phyloP scores from a whole-genome alignment of 2,888 invertebrate genomes.

The Epirrhoe tristata region DNA sequence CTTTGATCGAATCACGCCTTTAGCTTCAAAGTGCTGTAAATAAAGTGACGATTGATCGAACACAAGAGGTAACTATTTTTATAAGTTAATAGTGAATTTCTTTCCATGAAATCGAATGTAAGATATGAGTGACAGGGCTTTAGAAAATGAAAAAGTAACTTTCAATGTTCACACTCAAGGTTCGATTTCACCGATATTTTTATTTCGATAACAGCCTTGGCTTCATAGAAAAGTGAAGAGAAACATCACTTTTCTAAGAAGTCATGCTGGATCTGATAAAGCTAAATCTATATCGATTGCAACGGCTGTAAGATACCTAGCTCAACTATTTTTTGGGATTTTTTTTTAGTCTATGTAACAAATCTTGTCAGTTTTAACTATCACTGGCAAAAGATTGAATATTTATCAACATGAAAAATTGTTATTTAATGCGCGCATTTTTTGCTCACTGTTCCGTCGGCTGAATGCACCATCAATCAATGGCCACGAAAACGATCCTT shows the following conservation, averaged over 20 bases:
- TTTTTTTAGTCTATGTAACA: not conserved
- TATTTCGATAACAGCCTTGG: too few relatives aligned
- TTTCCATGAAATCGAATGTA: not conserved
- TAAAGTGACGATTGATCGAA: constrained; percentile 42
- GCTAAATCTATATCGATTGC: too few relatives aligned
- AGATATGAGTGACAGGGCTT: not conserved
- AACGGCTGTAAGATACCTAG: too few relatives aligned
- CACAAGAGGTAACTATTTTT: constrained; percentile 32
- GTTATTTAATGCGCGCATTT: constrained; percentile 68
- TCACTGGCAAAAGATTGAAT: constrained; percentile 38
- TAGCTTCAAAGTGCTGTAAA: constrained; percentile 42
- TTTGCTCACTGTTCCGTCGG: constrained; percentile 56
- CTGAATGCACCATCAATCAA: constrained; percentile 40
- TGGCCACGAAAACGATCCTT: constrained; percentile 55
- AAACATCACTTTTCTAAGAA: too few relatives aligned
- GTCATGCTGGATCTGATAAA: too few relatives aligned
- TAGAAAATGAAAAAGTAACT: too few relatives aligned
- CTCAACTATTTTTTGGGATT: too few relatives aligned
- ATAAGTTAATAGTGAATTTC: constrained; percentile 22
- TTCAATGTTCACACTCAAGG: too few relatives aligned
- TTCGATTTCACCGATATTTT: too few relatives aligned
- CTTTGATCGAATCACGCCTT: constrained; percentile 41
- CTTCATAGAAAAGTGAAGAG: too few relatives aligned
- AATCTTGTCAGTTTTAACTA: constrained; percentile 8
- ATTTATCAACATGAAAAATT: constrained; percentile 74